Evolutionary conservation across 2,113 vertebrate species (phyloP), one percentile per base, ranked within the genome.

Genomic region (Anser brachyrhynchus): DNA sequence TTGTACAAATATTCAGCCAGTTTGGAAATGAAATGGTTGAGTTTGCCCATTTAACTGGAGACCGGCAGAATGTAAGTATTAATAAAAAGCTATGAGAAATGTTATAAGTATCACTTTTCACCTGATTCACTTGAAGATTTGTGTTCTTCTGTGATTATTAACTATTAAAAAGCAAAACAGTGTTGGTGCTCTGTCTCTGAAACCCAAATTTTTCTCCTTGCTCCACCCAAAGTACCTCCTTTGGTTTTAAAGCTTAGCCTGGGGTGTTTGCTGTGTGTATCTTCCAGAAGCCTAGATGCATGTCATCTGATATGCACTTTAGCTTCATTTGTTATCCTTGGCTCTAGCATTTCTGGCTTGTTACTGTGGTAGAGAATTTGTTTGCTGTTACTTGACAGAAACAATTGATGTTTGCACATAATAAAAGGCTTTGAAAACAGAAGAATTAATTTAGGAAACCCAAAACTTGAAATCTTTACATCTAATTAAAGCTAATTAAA

Each of bases 1-100:
- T 99, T 98, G 99, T 99, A 41, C 99, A 99, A 97, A 99, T 99
- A 97, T 99, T 99, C 98, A 99, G 99, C 96, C 99, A 99, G 73
- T 99, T 99, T 98, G 99, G 99, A 91, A 99, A 99, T 78, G 99
- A 99, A 98, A 99, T 99, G 99, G 99, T 99, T 95, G 99, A 99
- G 97, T 99, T 99, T 90, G 99, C 99, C 81, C 99, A 99, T 97
- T 98, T 99, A 89, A 99, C 99, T 26, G 99, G 99, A 96, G 99
- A 99, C 97, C 97, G 99, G 62, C 99, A 99, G 98, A 99, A 99
- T 95, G 99, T 99, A 98, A 97, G 99, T 98, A 92, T 72, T 79
- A 69, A 9, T 25, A 37, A 66, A 58, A 67, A 23, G 18, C 55
- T 69, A 39, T 17, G 80, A 79, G 73, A 43, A 39, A 26, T 84